Conservation (phyloP, 2,797 vertebrate genomes). For the Pteropus rufus region DNA sequence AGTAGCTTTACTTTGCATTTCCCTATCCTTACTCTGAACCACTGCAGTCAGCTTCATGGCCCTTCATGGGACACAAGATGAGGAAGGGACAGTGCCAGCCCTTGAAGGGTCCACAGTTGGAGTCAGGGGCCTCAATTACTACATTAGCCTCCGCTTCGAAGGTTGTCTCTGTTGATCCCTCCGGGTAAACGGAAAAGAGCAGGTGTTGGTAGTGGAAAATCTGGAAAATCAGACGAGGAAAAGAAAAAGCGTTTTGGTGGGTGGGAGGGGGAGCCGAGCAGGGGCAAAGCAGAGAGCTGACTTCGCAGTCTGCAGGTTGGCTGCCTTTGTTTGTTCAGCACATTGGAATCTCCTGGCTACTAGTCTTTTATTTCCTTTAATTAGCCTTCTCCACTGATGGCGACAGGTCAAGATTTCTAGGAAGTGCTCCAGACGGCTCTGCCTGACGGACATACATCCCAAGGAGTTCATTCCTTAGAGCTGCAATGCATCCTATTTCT, state of each 20-base stretch:
- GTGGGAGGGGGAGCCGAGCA: neutral
- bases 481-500: neutral
- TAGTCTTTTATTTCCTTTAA: conserved; percentile 55
- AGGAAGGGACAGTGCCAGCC: neutral
- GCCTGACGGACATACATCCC: neutral
- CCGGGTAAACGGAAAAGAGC: neutral
- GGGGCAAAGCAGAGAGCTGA: neutral
- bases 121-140: neutral
- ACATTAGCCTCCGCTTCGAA: neutral
- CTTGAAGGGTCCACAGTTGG: neutral
- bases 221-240: neutral
- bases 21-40: neutral
- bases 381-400: conserved; percentile 20
- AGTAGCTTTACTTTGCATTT: neutral
- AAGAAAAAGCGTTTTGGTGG: neutral
- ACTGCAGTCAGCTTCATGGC: neutral
- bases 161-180: neutral
- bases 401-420: conserved; percentile 16
- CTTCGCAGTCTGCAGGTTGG: neutral
- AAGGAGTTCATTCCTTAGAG: neutral
- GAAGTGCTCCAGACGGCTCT: conserved; percentile 49
- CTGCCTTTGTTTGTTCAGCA: conserved; percentile 21
- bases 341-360: conserved; percentile 33
- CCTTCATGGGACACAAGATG: rapidly evolving
- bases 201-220: neutral